These are phyloP conservation scores for Petrocephalus microphthalmus DNA, from an alignment of 2,113 vertebrate species.

Conservation along the genomic window DNA sequence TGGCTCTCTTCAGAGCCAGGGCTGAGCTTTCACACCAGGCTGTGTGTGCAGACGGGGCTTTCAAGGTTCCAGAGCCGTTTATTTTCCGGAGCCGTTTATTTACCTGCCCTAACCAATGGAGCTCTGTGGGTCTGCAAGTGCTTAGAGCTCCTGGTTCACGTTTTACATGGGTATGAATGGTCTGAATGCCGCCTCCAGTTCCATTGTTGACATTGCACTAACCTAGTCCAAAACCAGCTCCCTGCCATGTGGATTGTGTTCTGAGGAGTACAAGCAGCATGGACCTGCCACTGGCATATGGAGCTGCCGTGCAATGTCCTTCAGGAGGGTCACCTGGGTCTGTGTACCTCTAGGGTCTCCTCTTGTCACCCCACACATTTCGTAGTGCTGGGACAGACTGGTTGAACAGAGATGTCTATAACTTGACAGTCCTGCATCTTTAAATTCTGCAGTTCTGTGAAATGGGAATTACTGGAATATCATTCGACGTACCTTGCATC, in stretches of 20 bases:
- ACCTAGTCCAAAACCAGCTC: too few species aligned
- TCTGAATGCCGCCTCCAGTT: neutral
- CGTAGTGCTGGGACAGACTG: neutral
- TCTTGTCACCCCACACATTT: neutral
- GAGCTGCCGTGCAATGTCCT: neutral
- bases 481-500: neutral
- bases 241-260: too few species aligned
- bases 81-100: neutral
- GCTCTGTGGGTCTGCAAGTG: neutral
- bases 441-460: neutral
- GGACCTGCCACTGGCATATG: neutral
- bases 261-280: neutral
- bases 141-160: neutral
- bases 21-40: neutral
- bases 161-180: neutral
- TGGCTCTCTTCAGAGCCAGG: neutral
- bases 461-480: neutral
- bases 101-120: neutral
- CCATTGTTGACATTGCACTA: too few species aligned
- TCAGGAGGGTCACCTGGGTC: neutral
- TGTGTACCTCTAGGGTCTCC: neutral
- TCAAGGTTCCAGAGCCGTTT: too few species aligned
- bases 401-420: neutral
- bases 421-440: neutral
- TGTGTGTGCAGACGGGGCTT: neutral